Evolutionary conservation across 2,113 vertebrate species (phyloP), one percentile per base, ranked within the genome.

Genomic region (Mohoua ochrocephala): DNA sequence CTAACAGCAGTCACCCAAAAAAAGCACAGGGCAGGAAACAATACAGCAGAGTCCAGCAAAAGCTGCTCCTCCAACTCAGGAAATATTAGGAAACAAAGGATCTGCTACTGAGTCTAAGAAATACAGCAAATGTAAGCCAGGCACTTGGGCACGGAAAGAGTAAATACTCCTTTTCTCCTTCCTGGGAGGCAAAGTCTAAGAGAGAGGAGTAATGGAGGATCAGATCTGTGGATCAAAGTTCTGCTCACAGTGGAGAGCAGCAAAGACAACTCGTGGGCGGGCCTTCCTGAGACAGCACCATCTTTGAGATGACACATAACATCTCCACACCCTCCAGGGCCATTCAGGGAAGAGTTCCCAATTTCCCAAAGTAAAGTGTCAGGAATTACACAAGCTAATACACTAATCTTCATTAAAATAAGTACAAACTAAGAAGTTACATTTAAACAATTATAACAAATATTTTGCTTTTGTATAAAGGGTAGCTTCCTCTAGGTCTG

Each of bases 71-170:
- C 41, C 56, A 84, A 26, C 42, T 78, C 81, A 56, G 42, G 42
- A 92, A 84, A 59, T n/a, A 93, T 28, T 31, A 76, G 31, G 11
- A 89, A 94, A 82, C 56, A 75, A 85, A 73, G 30, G 22, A 81
- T 50, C n/a, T 86, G 50, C 42, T 77, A 16, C 3, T 10, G 15
- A 87, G 24, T 27, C 17, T 63, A 75, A 57, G 24, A n/a, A 59
- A 44, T 5, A 20, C 1, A 28, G 39, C 27, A 75, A 80, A 71
- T 52, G 22, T 44, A 91, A 89, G n/a, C 13, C 27, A 41, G 27
- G 23, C 47, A 59, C 28, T 56, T 44, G 17, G 27, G 42, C 42
- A 63, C 1, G 15, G 39, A 59, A 75, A 33, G 30, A 59, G 11
- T 47, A 33, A 65, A 39, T 31, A 47, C 2, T 61, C 18, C 8